Evolutionary conservation across 1,140 invertebrate species (phyloP).

Genomic region (Coboldia fuscipes): DNA sequence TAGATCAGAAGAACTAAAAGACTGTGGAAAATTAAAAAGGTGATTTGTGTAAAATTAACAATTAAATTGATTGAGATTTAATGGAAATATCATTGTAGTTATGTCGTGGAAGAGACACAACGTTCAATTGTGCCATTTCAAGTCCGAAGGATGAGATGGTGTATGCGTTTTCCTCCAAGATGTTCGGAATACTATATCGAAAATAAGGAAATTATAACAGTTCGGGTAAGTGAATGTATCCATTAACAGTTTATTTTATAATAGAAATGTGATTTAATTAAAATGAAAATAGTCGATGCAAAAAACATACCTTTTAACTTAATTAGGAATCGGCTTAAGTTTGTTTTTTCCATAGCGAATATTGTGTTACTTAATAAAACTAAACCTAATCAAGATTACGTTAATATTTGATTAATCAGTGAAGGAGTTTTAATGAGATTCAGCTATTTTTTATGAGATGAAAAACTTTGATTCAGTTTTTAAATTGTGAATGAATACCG

Average conservation of each 20-base stretch:
- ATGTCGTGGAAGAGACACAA: not conserved
- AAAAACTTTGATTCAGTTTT: too few species aligned
- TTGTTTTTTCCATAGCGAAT: not conserved
- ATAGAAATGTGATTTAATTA: not conserved
- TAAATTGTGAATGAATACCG: too few species aligned
- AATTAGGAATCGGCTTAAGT: not conserved
- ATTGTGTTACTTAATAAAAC: not conserved
- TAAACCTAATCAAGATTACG: not conserved
- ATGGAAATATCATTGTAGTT: not conserved
- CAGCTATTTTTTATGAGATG: too few species aligned
- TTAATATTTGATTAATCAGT: not conserved
- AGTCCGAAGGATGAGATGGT: slow-evolving; percentile 42
- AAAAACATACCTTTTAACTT: not conserved
- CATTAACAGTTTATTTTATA: too few species aligned
- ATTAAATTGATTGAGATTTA: slow-evolving; percentile 6
- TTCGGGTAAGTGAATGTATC: slow-evolving; percentile 21
- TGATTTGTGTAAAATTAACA: too few species aligned
- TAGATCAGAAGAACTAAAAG: not conserved
- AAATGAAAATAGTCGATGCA: slow-evolving; percentile 7
- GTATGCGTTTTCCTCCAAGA: slow-evolving; percentile 39
- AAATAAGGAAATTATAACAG: slow-evolving; percentile 30
- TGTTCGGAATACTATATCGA: slow-evolving; percentile 38
- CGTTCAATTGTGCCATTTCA: slow-evolving; percentile 27
- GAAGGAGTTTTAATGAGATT: too few species aligned
- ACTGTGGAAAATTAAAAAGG: too few species aligned